These are phyloP conservation scores for Plagiodera versicolora DNA, from an alignment of 2,888 invertebrate genomes.

Conservation along the genomic window DNA sequence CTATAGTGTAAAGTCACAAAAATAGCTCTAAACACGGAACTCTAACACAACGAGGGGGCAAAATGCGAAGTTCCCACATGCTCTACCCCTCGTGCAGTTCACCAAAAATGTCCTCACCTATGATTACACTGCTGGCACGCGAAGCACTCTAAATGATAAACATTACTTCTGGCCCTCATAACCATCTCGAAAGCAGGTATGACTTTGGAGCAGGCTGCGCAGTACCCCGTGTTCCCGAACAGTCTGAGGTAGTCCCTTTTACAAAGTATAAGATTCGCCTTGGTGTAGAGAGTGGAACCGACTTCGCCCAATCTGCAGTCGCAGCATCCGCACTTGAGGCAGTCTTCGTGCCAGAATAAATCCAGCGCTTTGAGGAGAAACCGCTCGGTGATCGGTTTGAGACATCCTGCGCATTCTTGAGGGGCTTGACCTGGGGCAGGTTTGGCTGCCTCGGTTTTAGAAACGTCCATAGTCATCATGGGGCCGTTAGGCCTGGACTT, in stretches of 20 bases:
- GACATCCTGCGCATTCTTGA: constrained; percentile 91
- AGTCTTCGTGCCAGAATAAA: constrained; percentile 97
- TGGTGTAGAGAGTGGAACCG: constrained; percentile 92
- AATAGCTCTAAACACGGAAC: too few species aligned
- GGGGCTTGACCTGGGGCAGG: constrained; percentile 55
- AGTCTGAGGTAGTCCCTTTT: constrained; percentile 94
- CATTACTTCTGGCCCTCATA: constrained; percentile 95
- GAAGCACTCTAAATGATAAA: constrained; percentile 97
- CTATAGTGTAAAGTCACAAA: too few species aligned
- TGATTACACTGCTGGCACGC: constrained; percentile 98
- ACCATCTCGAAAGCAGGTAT: constrained; percentile 99
- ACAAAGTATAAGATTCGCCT: constrained; percentile 94
- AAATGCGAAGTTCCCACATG: too few species aligned
- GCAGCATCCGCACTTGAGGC: constrained; percentile 95
- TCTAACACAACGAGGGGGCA: too few species aligned
- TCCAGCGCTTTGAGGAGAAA: constrained; percentile 90
- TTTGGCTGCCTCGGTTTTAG: constrained; percentile 68
- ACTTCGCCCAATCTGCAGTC: constrained; percentile 96
- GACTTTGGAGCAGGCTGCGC: constrained; percentile 95
- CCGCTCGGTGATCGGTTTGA: constrained; percentile 90
- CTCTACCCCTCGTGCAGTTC: too few species aligned
- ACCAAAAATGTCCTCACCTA: constrained; percentile 66
- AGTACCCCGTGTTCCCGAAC: constrained; percentile 95
- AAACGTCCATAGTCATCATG: constrained; percentile 88
- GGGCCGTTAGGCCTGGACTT: constrained; percentile 54